Percentiles rank a stretch among this genome's conserved stretches.
Evolutionary conservation across 2,113 vertebrate species (phyloP).

Genomic region (Nerophis lumbriciformis): DNA sequence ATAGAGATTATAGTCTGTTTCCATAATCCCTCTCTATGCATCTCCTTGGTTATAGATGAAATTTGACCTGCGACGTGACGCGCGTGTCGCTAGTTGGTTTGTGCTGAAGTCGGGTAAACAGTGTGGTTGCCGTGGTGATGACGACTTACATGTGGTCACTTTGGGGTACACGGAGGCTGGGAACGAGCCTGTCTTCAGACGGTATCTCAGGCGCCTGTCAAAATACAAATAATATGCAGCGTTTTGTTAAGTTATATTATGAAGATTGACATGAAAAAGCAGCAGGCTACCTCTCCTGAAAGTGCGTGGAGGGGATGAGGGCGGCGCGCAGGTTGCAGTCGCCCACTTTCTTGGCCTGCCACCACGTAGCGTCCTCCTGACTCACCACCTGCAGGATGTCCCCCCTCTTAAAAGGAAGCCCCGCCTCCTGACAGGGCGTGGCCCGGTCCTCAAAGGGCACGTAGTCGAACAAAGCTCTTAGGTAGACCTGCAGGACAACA

Average conservation of each 20-base stretch:
- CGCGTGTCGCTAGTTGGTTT: not conserved
- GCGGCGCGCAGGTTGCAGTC: conserved; percentile 89
- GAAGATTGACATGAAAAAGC: no score
- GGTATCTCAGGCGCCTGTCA: conserved; percentile 79
- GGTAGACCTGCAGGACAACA: conserved; percentile 75
- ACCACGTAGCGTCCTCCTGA: conserved; percentile 90
- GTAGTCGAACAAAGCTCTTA: conserved; percentile 89
- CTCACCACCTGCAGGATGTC: conserved; percentile 92
- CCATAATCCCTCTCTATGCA: conserved; percentile 35
- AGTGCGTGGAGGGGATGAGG: conserved; percentile 87
- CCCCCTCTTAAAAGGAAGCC: conserved; percentile 82
- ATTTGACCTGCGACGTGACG: conserved; percentile 10
- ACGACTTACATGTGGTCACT: conserved; percentile 77
- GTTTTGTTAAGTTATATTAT: not conserved
- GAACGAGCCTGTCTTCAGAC: conserved; percentile 76
- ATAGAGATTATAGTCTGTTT: conserved; percentile 30
- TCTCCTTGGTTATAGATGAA: conserved; percentile 10
- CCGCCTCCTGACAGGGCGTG: conserved; percentile 92
- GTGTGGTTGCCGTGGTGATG: conserved; percentile 3
- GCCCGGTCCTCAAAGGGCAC: conserved; percentile 88
- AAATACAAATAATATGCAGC: not conserved
- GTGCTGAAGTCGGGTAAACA: not conserved
- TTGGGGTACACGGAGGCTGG: conserved; percentile 70
- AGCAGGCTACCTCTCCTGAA: conserved; percentile 83
- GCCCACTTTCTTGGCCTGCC: conserved; percentile 91